phyloP scores from a whole-genome alignment of 2,113 vertebrate genomes.

The Crocuta crocuta region DNA sequence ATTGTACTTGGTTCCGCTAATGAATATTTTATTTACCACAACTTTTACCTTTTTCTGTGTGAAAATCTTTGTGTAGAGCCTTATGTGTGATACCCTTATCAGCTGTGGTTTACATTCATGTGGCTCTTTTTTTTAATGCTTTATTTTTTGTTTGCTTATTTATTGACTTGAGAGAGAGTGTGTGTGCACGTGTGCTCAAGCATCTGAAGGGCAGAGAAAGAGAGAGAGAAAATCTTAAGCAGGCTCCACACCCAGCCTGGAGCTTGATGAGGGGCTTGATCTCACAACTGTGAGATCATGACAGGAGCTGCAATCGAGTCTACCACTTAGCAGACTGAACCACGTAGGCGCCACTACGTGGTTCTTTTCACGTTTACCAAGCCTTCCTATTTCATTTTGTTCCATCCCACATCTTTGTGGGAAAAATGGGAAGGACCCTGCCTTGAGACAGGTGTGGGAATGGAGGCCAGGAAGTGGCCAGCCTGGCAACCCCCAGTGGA shows the following conservation, averaged over 20 bases:
- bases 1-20: accelerated
- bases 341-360: too few relatives aligned
- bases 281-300: too few relatives aligned
- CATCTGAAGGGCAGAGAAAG: too few relatives aligned
- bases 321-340: too few relatives aligned
- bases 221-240: too few relatives aligned
- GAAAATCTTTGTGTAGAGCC: neutral
- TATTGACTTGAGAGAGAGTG: too few relatives aligned
- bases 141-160: too few relatives aligned
- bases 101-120: neutral
- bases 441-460: neutral
- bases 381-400: neutral
- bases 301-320: too few relatives aligned
- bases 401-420: neutral
- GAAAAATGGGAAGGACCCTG: neutral
- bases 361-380: neutral
- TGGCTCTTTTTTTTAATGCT: neutral
- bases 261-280: too few relatives aligned
- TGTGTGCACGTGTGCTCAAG: too few relatives aligned
- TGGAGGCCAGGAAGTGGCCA: neutral
- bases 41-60: neutral
- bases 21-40: neutral
- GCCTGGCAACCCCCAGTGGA: too few relatives aligned
- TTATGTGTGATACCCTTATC: neutral
- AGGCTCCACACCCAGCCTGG: too few relatives aligned